phyloP scores from a whole-genome alignment of 2,113 vertebrate species.

The Etheostoma cragini region DNA sequence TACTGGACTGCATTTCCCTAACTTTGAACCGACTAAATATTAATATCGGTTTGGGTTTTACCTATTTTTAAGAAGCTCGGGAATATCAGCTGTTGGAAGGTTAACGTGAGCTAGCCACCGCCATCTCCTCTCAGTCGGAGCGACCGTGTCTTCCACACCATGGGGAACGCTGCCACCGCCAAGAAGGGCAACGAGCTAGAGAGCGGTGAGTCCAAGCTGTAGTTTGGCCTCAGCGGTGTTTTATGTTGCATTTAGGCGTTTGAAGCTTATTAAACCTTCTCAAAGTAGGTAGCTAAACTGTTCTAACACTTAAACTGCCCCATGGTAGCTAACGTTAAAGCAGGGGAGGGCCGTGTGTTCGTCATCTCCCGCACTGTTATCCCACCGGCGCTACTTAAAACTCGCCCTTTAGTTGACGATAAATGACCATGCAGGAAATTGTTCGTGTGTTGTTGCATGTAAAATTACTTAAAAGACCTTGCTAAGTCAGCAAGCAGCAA shows the following conservation, averaged over 20 bases:
- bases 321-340: constrained; percentile 11
- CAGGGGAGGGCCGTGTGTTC: constrained; percentile 44
- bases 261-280: neutral
- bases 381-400: constrained; percentile 14
- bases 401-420: neutral
- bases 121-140: constrained; percentile 76
- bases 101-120: constrained; percentile 65
- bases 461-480: neutral
- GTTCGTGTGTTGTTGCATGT: neutral
- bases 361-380: constrained; percentile 15
- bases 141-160: constrained; percentile 83
- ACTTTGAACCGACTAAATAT: constrained; percentile 3
- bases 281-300: constrained; percentile 16
- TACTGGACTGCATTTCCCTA: neutral
- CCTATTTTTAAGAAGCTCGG: constrained; percentile 42
- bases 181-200: constrained; percentile 97
- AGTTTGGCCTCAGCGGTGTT: neutral
- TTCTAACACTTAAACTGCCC: constrained; percentile 18
- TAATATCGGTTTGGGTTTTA: constrained; percentile 8
- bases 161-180: constrained; percentile 96
- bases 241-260: neutral
- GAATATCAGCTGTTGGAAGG: constrained; percentile 56
- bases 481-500: constrained; percentile 10
- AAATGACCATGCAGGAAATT: neutral
- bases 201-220: constrained; percentile 88